Conservation (phyloP, 2,888 invertebrate genomes). For the Oxycera nigricornis region DNA sequence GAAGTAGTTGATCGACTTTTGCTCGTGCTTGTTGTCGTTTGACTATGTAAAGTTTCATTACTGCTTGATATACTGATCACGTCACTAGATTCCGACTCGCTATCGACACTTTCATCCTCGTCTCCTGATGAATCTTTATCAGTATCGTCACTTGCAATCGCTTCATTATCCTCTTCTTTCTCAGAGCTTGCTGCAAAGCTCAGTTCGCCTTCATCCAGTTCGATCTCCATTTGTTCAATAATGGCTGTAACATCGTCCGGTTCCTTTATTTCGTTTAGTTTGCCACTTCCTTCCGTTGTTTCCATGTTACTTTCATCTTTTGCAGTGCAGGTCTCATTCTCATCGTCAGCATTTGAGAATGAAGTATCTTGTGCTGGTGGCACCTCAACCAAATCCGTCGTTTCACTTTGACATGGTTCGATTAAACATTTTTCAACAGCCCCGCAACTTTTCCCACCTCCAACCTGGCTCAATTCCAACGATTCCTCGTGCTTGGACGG, state of each 20-base stretch:
- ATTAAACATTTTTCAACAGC: not conserved
- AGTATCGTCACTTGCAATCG: not conserved
- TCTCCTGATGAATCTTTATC: constrained; percentile 10
- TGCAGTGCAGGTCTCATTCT: not conserved
- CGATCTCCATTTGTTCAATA: constrained; percentile 1
- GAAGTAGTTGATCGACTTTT: not conserved
- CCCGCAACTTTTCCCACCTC: constrained; percentile 2
- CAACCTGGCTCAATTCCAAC: not conserved
- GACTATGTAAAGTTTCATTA: not conserved
- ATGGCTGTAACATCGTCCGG: not conserved
- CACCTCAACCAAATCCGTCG: not conserved
- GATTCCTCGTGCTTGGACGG: not conserved
- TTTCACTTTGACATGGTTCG: not conserved
- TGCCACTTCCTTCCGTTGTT: not conserved
- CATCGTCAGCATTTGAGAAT: not conserved
- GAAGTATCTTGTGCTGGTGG: not conserved
- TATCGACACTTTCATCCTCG: not conserved
- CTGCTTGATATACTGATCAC: constrained; percentile 21
- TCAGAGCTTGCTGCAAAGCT: not conserved
- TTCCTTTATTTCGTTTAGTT: not conserved
- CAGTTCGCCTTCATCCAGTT: not conserved
- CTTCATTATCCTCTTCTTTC: not conserved
- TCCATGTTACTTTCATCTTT: not conserved
- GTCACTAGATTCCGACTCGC: not conserved
- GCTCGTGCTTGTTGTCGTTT: not conserved